phyloP scores from a whole-genome alignment of 2,888 invertebrate genomes.

The Apodemia zela region DNA sequence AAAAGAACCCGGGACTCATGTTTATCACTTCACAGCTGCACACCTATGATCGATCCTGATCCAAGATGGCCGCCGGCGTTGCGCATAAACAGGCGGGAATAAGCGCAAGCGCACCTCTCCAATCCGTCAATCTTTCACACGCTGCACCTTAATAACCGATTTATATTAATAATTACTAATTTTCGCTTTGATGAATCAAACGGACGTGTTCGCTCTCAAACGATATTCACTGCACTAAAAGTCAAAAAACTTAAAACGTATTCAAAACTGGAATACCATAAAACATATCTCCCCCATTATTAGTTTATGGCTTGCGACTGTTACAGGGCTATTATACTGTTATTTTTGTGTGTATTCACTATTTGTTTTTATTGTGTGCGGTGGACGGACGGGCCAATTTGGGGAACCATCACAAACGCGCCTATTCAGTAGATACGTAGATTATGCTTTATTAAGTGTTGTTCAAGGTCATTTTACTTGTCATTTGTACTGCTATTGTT shows the following conservation, averaged over 20 bases:
- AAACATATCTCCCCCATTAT: constrained; percentile 80
- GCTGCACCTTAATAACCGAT: constrained; percentile 21
- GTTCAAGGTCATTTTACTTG: constrained; percentile 34
- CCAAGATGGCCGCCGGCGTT: constrained; percentile 75
- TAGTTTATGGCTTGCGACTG: constrained; percentile 76
- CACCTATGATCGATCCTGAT: constrained; percentile 76
- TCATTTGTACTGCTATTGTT: constrained; percentile 25
- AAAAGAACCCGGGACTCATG: constrained; percentile 47
- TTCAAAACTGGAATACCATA: constrained; percentile 75
- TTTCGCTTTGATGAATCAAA: constrained; percentile 28
- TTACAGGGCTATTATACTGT: constrained; percentile 71
- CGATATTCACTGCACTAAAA: constrained; percentile 68
- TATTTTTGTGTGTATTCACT: constrained; percentile 67
- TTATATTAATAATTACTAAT: constrained; percentile 25
- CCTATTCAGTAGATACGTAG: constrained; percentile 52
- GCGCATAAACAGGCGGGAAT: constrained; percentile 58
- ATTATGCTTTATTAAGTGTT: constrained; percentile 38
- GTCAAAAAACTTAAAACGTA: constrained; percentile 65
- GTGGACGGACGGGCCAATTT: constrained; percentile 63
- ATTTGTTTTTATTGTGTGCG: constrained; percentile 75
- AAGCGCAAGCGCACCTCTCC: constrained; percentile 66
- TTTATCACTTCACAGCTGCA: constrained; percentile 75
- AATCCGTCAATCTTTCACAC: constrained; percentile 53
- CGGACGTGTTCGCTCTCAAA: constrained; percentile 60
- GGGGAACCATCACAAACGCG: constrained; percentile 56